Evolutionary conservation across 2,113 vertebrate genomes (phyloP), one percentile per base, ranked within the genome.

Genomic region (Eolophus roseicapilla): DNA sequence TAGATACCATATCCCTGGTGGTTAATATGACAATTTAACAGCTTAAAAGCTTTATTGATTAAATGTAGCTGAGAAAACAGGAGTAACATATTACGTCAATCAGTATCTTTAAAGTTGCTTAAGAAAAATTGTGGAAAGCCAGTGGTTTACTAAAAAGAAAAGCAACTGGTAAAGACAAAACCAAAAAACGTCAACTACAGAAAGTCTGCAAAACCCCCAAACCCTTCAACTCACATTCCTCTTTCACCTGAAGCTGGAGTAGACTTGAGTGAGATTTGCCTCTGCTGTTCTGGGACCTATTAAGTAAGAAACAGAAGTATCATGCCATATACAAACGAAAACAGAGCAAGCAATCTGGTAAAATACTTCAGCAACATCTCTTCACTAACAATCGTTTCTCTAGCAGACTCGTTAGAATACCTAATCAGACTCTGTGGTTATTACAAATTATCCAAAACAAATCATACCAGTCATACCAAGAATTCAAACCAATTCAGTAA

Each of bases 221-320:
- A 74, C 15, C 41, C 13, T 10, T 91, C 37, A 94, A 97, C 98
- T 97, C 97, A 99, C 99, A 99, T 99, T 98, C 99, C 99, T 98
- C 99, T 98, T 94, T 99, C 99, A 93, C 99, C 98, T 84, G 98
- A 98, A 91, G 98, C 98, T 73, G 98, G 99, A 50, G 99, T 98
- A 14, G 99, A 98, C 97, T 99, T 99, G 76, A 99, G 97, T 3
- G 98, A 99, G 86, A 99, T 99, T 97, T 99, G 99, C 84, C 99
- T 98, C 97, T 99, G 99, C 81, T 99, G 99, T 93, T 99, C 99
- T 91, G 99, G 98, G 43, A 98, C 98, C 99, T 99, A 39, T 43
- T n/a, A 85, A 82, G 16, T 15, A 91, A 74, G 77, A 88, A 68
- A 83, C 39, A 74, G 43, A 96, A 82, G 28, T 17, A 88, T 13